Conservation (phyloP, 2,888 invertebrate genomes). For the Dione juno region DNA sequence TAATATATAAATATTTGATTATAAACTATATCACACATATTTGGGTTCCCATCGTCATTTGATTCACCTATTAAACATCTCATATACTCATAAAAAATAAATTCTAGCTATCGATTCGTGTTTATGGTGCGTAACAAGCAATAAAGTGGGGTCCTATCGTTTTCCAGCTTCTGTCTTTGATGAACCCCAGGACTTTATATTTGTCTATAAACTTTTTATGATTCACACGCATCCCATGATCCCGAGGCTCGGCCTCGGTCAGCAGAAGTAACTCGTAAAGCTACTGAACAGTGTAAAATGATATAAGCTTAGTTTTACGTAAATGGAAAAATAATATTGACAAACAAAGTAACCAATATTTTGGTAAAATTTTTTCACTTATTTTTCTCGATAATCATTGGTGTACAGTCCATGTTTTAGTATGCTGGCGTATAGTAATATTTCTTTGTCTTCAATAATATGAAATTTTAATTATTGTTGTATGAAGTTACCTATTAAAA, state of each 20-base stretch:
- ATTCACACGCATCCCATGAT: conserved; percentile 66
- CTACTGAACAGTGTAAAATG: conserved; percentile 69
- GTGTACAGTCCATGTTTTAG: too few relatives aligned
- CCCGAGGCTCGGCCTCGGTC: conserved; percentile 64
- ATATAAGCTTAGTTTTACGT: conserved; percentile 37
- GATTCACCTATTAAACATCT: conserved; percentile 64
- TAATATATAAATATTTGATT: too few relatives aligned
- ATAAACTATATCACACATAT: conserved; percentile 37
- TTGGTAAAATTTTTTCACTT: too few relatives aligned
- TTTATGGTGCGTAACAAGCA: conserved; percentile 81
- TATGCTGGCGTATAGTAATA: too few relatives aligned
- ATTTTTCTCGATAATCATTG: too few relatives aligned
- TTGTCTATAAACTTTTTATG: conserved; percentile 76
- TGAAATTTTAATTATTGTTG: too few relatives aligned
- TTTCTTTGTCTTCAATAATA: too few relatives aligned
- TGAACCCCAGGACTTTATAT: conserved; percentile 76
- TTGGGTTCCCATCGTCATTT: conserved; percentile 33
- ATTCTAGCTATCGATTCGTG: conserved; percentile 69
- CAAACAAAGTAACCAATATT: background rate
- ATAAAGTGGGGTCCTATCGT: conserved; percentile 79
- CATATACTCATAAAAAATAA: conserved; percentile 65
- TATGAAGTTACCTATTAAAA: too few relatives aligned
- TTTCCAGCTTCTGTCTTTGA: conserved; percentile 71
- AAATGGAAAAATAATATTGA: conserved; percentile 12
- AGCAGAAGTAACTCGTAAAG: conserved; percentile 79